Conservation (phyloP, 2,113 vertebrate genomes). For the Ranitomeya variabilis region DNA sequence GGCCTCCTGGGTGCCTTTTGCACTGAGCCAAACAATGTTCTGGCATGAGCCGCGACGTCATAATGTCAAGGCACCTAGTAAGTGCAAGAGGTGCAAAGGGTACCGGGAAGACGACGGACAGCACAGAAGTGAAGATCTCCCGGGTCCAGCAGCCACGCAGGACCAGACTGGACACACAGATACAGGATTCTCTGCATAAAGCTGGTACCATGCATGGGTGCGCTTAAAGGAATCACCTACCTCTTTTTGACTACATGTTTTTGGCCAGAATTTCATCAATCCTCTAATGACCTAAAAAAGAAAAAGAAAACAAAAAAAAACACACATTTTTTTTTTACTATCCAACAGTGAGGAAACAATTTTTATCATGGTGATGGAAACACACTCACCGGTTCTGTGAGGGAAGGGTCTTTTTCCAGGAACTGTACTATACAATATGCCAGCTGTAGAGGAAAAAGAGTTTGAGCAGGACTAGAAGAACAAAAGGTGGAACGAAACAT, state of each 20-base stretch:
- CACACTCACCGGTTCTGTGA: constrained; percentile 95
- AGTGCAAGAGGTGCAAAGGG: too few relatives aligned
- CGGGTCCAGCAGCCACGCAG: too few relatives aligned
- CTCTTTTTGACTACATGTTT: constrained; percentile 99
- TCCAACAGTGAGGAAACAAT: not conserved
- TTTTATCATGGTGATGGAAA: not conserved
- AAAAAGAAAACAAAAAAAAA: constrained; percentile 31
- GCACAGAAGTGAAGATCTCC: too few relatives aligned
- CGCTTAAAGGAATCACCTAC: constrained; percentile 67
- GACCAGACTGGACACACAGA: too few relatives aligned
- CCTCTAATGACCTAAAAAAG: constrained; percentile 92
- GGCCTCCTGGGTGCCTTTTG: too few relatives aligned
- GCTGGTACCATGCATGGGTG: not conserved
- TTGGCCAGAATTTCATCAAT: constrained; percentile 99
- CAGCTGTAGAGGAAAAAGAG: constrained; percentile 74
- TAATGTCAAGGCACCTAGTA: too few relatives aligned
- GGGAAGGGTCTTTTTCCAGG: constrained; percentile 98
- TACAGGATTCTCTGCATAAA: not conserved
- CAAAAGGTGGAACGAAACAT: not conserved
- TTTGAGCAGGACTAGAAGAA: not conserved
- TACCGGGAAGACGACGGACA: too few relatives aligned
- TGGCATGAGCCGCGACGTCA: too few relatives aligned
- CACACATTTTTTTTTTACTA: not conserved
- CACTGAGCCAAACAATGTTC: too few relatives aligned
- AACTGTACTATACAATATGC: constrained; percentile 99